Evolutionary conservation across 2,797 vertebrate genomes (phyloP).

Genomic region (Bryconaethiops microstoma): DNA sequence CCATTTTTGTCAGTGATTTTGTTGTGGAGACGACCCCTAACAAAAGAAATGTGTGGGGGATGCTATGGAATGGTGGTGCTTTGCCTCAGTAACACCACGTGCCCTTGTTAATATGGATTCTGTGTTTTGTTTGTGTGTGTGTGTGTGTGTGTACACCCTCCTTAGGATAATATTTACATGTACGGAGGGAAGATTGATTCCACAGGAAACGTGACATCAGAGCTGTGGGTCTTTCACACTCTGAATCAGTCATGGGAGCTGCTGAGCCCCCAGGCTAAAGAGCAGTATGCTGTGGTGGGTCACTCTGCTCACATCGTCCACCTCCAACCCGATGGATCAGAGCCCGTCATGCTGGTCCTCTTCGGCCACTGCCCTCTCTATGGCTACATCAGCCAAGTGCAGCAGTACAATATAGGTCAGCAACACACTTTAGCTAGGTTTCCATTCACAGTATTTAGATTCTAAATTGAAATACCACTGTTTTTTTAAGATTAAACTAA

Average conservation of each 20-base stretch:
- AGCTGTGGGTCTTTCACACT: conserved; percentile 92
- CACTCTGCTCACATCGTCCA: conserved; percentile 92
- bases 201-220: conserved; percentile 91
- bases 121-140: background rate
- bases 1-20: too few relatives aligned
- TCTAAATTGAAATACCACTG: too few relatives aligned
- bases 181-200: conserved; percentile 96
- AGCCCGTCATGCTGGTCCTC: conserved; percentile 87
- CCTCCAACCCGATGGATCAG: conserved; percentile 63
- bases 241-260: conserved; percentile 87
- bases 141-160: background rate
- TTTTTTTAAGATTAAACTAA: too few relatives aligned
- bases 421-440: background rate
- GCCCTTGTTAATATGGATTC: background rate
- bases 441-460: too few relatives aligned
- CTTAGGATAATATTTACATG: conserved; percentile 94
- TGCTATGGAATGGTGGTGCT: background rate
- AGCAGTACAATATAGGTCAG: conserved; percentile 91
- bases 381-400: conserved; percentile 93
- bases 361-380: conserved; percentile 97
- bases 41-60: background rate
- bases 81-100: background rate
- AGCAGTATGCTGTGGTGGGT: conserved; percentile 94
- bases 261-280: conserved; percentile 80
- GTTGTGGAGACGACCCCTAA: background rate